Conservation (phyloP, 2,888 invertebrate genomes). For the Philhelius pedissequus region DNA sequence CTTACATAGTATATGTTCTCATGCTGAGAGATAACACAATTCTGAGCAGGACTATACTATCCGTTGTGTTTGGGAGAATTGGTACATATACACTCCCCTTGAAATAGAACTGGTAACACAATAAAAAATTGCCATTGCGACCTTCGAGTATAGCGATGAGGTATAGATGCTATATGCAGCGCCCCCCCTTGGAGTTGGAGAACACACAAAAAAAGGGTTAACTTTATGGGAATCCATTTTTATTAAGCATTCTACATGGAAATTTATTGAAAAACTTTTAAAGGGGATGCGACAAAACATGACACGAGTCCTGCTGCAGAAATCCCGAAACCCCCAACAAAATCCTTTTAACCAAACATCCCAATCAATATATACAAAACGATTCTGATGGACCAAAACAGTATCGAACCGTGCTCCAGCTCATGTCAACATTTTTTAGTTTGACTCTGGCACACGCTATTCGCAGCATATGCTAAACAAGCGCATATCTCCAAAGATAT, state of each 20-base stretch:
- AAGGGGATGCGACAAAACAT: constrained; percentile 61
- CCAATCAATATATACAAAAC: constrained; percentile 56
- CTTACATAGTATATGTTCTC: background rate
- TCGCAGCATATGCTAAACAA: constrained; percentile 49
- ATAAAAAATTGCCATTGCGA: constrained; percentile 32
- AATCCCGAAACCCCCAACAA: too few relatives aligned
- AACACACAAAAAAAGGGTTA: constrained; percentile 22
- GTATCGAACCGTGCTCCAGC: background rate
- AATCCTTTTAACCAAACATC: background rate
- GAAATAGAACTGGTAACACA: constrained; percentile 24
- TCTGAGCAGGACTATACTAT: constrained; percentile 26
- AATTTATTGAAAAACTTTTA: constrained; percentile 68
- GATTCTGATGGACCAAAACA: constrained; percentile 33
- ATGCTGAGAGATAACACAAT: constrained; percentile 54
- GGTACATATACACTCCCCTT: background rate
- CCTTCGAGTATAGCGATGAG: background rate
- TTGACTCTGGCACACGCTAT: constrained; percentile 28
- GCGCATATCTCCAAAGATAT: background rate
- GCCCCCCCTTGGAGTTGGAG: background rate
- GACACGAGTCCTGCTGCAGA: constrained; percentile 18
- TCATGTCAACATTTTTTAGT: constrained; percentile 55
- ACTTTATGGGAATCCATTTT: constrained; percentile 66
- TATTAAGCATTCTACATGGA: constrained; percentile 65
- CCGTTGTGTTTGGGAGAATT: background rate
- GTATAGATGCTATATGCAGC: background rate